These are phyloP conservation scores for Sitodiplosis mosellana DNA, from an alignment of 1,140 invertebrate genomes.

Conservation along the genomic window DNA sequence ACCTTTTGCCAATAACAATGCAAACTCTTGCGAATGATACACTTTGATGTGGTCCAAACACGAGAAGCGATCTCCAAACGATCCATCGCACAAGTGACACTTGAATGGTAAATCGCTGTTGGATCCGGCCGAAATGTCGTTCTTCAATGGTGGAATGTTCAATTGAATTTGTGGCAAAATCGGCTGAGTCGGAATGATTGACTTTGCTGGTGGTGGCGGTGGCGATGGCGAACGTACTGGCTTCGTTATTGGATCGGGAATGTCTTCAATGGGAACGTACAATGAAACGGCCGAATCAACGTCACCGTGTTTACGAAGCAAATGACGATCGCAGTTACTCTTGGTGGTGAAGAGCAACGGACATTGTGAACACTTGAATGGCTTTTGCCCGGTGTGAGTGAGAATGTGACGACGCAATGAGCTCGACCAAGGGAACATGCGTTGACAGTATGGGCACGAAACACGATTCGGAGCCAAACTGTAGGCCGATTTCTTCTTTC, in stretches of 20 bases:
- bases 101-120: slow-evolving; percentile 60
- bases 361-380: slow-evolving; percentile 84
- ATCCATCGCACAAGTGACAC: slow-evolving; percentile 80
- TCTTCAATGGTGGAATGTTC: slow-evolving; percentile 3
- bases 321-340: slow-evolving; percentile 87
- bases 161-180: background rate
- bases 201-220: slow-evolving; percentile 11
- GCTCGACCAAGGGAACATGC: slow-evolving; percentile 91
- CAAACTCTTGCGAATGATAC: slow-evolving; percentile 49
- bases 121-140: background rate
- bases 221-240: slow-evolving; percentile 16
- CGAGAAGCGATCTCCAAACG: slow-evolving; percentile 56
- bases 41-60: slow-evolving; percentile 64
- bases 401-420: slow-evolving; percentile 80
- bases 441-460: slow-evolving; percentile 75
- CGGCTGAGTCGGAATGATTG: background rate
- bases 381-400: slow-evolving; percentile 90
- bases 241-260: slow-evolving; percentile 6
- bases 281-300: slow-evolving; percentile 23
- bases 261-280: slow-evolving; percentile 24
- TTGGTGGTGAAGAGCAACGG: slow-evolving; percentile 88
- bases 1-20: slow-evolving; percentile 57
- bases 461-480: slow-evolving; percentile 85
- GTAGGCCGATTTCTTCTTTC: slow-evolving; percentile 87
- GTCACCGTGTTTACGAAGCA: slow-evolving; percentile 69